Evolutionary conservation across 2,888 invertebrate genomes (phyloP).

Genomic region (Gonocerus acuteangulatus): DNA sequence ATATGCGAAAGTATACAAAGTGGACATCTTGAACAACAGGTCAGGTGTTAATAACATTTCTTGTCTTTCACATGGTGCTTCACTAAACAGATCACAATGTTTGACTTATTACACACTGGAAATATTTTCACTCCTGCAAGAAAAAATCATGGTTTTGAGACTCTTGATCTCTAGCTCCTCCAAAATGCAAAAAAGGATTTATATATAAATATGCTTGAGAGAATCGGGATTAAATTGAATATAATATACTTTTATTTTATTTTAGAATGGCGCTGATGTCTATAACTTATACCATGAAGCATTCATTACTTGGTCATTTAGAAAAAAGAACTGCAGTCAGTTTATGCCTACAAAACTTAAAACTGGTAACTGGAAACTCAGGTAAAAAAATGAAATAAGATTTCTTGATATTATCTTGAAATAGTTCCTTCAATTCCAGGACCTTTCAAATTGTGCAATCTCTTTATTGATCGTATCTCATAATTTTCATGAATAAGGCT

Average conservation of each 20-base stretch:
- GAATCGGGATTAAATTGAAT: background rate
- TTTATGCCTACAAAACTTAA: slow-evolving; percentile 37
- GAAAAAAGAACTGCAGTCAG: slow-evolving; percentile 43
- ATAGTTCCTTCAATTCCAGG: background rate
- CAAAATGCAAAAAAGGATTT: background rate
- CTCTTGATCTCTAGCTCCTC: too few relatives aligned
- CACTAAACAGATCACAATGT: too few relatives aligned
- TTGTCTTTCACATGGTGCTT: too few relatives aligned
- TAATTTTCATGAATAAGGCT: too few relatives aligned
- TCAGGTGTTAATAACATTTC: too few relatives aligned
- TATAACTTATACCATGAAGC: slow-evolving; percentile 55
- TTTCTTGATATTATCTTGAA: background rate
- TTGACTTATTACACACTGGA: too few relatives aligned
- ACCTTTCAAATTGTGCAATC: too few relatives aligned
- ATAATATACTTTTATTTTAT: background rate
- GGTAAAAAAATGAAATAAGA: slow-evolving; percentile 32
- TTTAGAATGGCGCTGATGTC: slow-evolving; percentile 36
- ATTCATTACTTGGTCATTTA: slow-evolving; percentile 55
- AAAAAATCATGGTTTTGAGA: too few relatives aligned
- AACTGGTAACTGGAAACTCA: slow-evolving; percentile 42
- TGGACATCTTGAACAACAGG: too few relatives aligned
- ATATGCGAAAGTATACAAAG: too few relatives aligned
- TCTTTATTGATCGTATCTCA: too few relatives aligned
- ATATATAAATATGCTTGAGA: background rate
- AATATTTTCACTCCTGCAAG: too few relatives aligned